Percentiles rank a stretch among this genome's conserved stretches.
Conservation (phyloP, 35 echinoderm and acorn worm species). For the Holothuria glaberrima region DNA sequence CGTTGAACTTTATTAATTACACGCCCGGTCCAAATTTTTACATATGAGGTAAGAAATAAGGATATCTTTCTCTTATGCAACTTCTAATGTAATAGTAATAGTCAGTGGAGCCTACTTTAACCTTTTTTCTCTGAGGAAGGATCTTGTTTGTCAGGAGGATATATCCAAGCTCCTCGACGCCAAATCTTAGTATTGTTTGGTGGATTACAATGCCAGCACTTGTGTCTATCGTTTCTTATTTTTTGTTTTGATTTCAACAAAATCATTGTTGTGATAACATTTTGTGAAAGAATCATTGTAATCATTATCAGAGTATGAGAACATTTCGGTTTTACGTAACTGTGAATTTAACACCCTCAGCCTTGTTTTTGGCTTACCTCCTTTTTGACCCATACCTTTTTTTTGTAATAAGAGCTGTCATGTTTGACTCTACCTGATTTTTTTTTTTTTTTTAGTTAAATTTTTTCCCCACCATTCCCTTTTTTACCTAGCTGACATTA, state of each 20-base stretch:
- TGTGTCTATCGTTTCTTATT: not conserved
- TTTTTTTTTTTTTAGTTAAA: too few species aligned
- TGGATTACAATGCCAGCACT: constrained; percentile 35
- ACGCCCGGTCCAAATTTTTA: not conserved
- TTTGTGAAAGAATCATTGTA: constrained; percentile 25
- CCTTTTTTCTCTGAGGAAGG: too few species aligned
- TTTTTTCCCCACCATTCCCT: too few species aligned
- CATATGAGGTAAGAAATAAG: constrained; percentile 6
- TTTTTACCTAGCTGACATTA: too few species aligned
- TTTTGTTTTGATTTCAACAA: constrained; percentile 6
- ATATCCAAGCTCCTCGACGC: constrained; percentile 22
- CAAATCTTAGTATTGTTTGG: constrained; percentile 21
- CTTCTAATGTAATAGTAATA: constrained; percentile 12
- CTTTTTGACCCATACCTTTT: constrained; percentile 25
- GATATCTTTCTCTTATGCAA: constrained; percentile 7
- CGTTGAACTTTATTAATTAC: constrained; percentile 23
- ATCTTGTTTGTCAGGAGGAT: not conserved
- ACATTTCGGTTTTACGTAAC: not conserved
- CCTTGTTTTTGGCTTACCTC: constrained; percentile 1
- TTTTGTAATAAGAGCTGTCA: not conserved
- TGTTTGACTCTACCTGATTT: not conserved
- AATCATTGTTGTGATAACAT: constrained; percentile 25
- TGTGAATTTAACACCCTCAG: not conserved
- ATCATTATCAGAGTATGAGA: not conserved
- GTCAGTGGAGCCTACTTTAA: not conserved